Base-by-base conservation (phyloP, 2,113 vertebrate species). In the Zapornia atra region DNA sequence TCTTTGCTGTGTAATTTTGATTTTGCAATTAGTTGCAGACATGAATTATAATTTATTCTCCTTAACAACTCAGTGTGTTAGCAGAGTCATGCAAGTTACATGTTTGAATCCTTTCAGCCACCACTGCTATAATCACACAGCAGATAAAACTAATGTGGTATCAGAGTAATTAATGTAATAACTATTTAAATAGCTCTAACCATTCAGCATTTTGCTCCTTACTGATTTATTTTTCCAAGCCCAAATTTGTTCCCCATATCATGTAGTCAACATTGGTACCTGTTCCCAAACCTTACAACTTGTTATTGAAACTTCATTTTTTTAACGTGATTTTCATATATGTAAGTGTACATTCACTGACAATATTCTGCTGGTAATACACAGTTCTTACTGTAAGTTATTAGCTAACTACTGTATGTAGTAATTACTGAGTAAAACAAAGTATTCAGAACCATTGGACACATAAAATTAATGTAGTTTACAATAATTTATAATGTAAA, bases 41-140 rank as follows among this genome's bases (percentile, higher is more conserved):
- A 53, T 5, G 24, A 90, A 72, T 51, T 44, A 38, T 2, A 4
- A 53, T 87, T 90, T 82, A 44, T 44, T 82, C 40, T 77, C 80
- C 64, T 51, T 51, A 63, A 40, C 20, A 86, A 44, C 10, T 75
- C 20, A 13, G 10, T 0, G 0, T 12, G 12, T 63, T 88, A 1
- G 0, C 71, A 70, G 4, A 16, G 9, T 29, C 21, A 42, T 40
- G 26, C 6, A 76, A 34, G 12, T 17, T 21, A 44, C 1, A 22
- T 8, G 9, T 42, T n/a, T 54, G 40, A 89, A 63, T 40, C 51
- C 46, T 54, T 80, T 48, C 60, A 40, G n/a, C 24, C 26, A 48
- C n/a, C 25, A 48, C 11, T 0, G 0, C 15, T 78, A 46, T 18
- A 57, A 51, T 33, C 57, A 50, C 24, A 38, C 11, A n/a, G 60